Evolutionary conservation across 2,113 vertebrate species (phyloP).

Genomic region (Caretta caretta): DNA sequence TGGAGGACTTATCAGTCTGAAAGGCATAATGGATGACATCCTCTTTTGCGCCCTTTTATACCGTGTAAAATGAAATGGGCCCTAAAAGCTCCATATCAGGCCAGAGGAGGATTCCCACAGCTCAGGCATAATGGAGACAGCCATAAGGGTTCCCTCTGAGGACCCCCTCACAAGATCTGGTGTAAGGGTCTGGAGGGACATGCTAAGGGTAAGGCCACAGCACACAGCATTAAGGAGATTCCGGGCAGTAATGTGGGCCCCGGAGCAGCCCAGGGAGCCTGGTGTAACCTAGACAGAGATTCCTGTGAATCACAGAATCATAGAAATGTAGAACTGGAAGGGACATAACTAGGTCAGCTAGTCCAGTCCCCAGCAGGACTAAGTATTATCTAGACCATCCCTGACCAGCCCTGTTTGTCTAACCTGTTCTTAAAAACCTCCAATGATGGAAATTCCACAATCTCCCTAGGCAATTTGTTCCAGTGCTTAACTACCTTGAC

Average conservation of each 20-base stretch:
- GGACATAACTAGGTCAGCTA: too few relatives aligned
- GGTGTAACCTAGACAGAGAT: not conserved
- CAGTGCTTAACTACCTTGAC: not conserved
- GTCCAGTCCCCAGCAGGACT: too few relatives aligned
- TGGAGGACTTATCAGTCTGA: not conserved
- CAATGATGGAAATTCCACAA: not conserved
- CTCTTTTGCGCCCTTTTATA: not conserved
- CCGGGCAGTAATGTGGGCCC: accelerated
- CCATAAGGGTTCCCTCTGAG: accelerated
- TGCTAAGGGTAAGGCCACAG: accelerated
- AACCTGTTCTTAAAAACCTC: not conserved
- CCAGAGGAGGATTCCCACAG: not conserved
- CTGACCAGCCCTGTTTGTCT: not conserved
- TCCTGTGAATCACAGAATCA: not conserved
- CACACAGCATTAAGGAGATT: not conserved
- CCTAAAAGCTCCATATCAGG: not conserved
- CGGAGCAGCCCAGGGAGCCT: not conserved
- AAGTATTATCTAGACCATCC: not conserved
- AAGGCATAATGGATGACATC: not conserved
- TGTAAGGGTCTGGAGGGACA: not conserved
- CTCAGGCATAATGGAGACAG: not conserved
- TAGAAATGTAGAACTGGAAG: not conserved
- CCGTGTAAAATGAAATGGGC: not conserved
- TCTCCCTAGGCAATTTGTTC: not conserved
- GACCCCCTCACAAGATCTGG: not conserved